Evolutionary conservation across 2,797 vertebrate species (phyloP), one percentile per base, ranked within the genome.

Genomic region (Myiothlypis coronata): DNA sequence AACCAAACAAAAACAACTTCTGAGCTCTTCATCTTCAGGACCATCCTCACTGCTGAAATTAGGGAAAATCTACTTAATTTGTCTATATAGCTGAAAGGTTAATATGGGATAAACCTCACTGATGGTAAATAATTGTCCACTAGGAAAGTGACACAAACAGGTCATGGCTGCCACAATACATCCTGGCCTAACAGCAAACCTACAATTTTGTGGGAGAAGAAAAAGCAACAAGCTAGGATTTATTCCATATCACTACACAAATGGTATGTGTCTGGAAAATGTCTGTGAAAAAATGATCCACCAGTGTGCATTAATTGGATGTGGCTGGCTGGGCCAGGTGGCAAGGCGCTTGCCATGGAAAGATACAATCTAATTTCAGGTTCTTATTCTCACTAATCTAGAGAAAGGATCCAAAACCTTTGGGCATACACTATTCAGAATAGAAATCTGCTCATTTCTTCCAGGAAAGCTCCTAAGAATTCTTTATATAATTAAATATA

Each of bases 151-250:
- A 60, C 27, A 39, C 34, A 68, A 80, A 16, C 9, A 7, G 28
- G 17, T 59, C 23, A 34, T 13, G 18, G 8, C 12, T 69, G 17
- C 14, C 1, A 15, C 22, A 57, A 0, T 30, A 71, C 50, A 0
- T 75, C 32, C 34, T 71, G 19, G 9, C 14, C 49, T 83, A 61
- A 68, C 3, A 71, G 15, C 15, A 86, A 72, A 83, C 5, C 4
- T 75, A 6, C 0, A 0, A 28, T 76, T 84, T 18, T 39, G 6
- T 22, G 3, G 9, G 34, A 21, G 5, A 13, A 34, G 32, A 34
- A 61, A 28, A 47, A 43, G 3, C 15, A 70, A 6, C 12, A 68
- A 49, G 7, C 8, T 44, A 30, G n/a, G 17, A 68, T 88, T 88
- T 86, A 55, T 75, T 83, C 46, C 3, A 1, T 50, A 28, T 57